Conservation (phyloP, 2,888 invertebrate species). For the Nasonovia ribisnigri region DNA sequence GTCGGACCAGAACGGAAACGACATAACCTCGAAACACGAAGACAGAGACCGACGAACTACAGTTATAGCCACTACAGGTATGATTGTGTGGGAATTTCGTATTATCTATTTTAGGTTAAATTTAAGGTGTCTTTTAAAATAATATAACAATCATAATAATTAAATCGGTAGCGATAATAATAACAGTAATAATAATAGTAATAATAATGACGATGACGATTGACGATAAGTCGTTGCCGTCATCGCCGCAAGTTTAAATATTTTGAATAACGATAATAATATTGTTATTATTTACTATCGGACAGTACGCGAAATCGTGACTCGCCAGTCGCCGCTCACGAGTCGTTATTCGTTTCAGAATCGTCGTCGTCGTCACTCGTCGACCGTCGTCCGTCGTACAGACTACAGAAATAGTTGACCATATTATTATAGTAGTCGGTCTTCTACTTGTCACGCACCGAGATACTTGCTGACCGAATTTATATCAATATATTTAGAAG, state of each 20-base stretch:
- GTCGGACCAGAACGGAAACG: not conserved
- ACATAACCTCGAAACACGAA: slow-evolving; percentile 47
- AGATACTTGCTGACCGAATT: not conserved
- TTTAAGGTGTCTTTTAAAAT: slow-evolving; percentile 18
- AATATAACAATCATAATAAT: not conserved
- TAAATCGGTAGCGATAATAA: not conserved
- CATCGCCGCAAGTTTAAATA: not conserved
- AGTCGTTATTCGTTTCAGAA: not conserved
- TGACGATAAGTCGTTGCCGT: slow-evolving; percentile 15
- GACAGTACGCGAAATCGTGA: not conserved
- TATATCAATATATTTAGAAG: not conserved
- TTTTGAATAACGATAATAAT: not conserved
- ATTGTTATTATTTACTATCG: not conserved
- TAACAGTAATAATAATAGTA: slow-evolving; percentile 8
- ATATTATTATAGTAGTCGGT: slow-evolving; percentile 5
- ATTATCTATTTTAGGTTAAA: slow-evolving; percentile 58
- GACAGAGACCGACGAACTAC: not conserved
- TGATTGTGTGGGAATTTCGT: slow-evolving; percentile 45
- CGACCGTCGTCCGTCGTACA: too few species aligned
- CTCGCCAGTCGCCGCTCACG: not conserved
- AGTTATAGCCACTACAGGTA: not conserved
- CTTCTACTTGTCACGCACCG: not conserved
- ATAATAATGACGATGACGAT: slow-evolving; percentile 2
- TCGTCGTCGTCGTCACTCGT: not conserved
- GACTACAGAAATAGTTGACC: not conserved